phyloP scores from a whole-genome alignment of 2,113 vertebrate species.

The Toxotes jaculatrix region DNA sequence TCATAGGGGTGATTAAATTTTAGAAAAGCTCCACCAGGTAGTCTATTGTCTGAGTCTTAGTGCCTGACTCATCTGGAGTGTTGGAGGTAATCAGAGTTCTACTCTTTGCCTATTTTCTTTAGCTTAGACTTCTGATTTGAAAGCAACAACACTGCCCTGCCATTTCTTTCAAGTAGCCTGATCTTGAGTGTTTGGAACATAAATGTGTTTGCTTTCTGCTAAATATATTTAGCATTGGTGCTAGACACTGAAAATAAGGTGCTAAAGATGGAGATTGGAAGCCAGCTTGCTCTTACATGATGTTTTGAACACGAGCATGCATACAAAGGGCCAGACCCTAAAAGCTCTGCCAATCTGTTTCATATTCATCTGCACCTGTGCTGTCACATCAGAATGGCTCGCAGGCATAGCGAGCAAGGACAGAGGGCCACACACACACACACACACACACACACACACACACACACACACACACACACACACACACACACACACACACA shows the following conservation, averaged over 20 bases:
- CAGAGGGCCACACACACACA: constrained; percentile 30
- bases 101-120: neutral
- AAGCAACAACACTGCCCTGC: neutral
- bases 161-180: too few relatives aligned
- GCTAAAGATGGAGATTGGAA: constrained; percentile 18
- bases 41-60: constrained; percentile 12
- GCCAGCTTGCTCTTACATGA: constrained; percentile 29
- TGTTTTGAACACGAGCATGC: constrained; percentile 39
- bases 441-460: constrained; percentile 28
- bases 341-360: constrained; percentile 65
- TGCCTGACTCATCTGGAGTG: neutral
- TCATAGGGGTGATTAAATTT: constrained; percentile 37
- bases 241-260: constrained; percentile 29
- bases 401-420: constrained; percentile 58
- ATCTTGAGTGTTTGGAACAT: neutral
- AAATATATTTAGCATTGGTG: constrained; percentile 26
- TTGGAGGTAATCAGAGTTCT: neutral
- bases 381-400: constrained; percentile 57
- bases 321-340: constrained; percentile 47
- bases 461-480: constrained; percentile 41
- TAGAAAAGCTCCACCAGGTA: neutral
- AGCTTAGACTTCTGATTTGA: neutral
- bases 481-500: constrained; percentile 18
- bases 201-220: constrained; percentile 18
- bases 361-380: constrained; percentile 79